Evolutionary conservation across 2,797 vertebrate species (phyloP), one percentile per base, ranked within the genome.

Genomic region (Morelia viridis): DNA sequence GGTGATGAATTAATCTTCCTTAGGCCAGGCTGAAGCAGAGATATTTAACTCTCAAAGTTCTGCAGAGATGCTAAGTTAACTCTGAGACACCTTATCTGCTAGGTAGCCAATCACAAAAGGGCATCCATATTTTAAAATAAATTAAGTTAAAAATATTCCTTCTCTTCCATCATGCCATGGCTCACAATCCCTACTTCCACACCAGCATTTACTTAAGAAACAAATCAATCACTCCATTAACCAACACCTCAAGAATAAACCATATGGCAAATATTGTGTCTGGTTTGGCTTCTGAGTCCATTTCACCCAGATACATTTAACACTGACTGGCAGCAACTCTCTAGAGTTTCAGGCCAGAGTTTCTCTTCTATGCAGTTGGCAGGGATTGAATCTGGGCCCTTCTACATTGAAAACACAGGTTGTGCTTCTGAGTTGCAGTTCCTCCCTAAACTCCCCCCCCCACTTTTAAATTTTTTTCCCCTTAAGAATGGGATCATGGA

Each of bases 1-100:
- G 71, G 71, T 80, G 35, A 80, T 46, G 71, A 46, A 80, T 80
- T 46, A 80, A 80, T 80, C 71, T 80, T 46, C 35, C 71, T 80
- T 46, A 80, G 19, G 19, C 71, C 71, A 80, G 71, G 19, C 71
- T 80, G 35, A 46, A 80, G 35, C 71, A 80, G 19, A 46, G 35
- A 80, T 80, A 46, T 80, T 80, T 80, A 80, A 80, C 71, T 80
- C 71, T 80, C 35, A 80, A 80, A 80, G 71, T 80, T 80, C 71
- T 80, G 71, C 71, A 80, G 35, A 80, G 71, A 46, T 46, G 35
- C 35, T 41, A 76, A 76, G 71, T 71, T 80, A 80, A 80, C 24
- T 46, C 19, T 46, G 71, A 46, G 71, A 80, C 71, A 80, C 17
- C 1, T 80, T 80, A 46, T 46, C 50, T 80, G 35, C 19, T 24